phyloP scores from a whole-genome alignment of 2,113 vertebrate species.

The Paraplagusia blochii region DNA sequence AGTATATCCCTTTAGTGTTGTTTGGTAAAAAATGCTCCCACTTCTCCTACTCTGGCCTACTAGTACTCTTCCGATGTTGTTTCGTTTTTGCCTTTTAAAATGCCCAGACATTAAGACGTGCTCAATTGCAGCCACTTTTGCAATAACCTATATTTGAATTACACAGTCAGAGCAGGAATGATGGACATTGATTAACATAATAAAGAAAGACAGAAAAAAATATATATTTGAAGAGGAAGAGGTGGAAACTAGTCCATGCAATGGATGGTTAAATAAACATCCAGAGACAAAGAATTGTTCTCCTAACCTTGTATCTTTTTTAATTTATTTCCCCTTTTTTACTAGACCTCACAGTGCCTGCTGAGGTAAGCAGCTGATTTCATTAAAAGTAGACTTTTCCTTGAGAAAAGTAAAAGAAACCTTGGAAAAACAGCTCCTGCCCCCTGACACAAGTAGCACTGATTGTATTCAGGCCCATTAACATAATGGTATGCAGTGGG shows the following conservation, averaged over 20 bases:
- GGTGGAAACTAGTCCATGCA: slow-evolving; percentile 20
- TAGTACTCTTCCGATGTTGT: neutral
- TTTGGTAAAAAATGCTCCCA: slow-evolving; percentile 14
- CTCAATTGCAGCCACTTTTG: slow-evolving; percentile 19
- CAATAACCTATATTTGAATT: slow-evolving; percentile 13
- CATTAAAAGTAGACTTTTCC: slow-evolving; percentile 52
- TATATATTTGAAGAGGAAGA: slow-evolving; percentile 14
- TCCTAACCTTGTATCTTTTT: slow-evolving; percentile 46
- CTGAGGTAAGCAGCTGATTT: slow-evolving; percentile 57
- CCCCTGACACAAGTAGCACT: slow-evolving; percentile 18
- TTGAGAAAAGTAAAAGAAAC: slow-evolving; percentile 47
- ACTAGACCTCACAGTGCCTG: slow-evolving; percentile 49
- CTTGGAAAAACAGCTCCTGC: slow-evolving; percentile 14
- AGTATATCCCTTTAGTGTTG: neutral
- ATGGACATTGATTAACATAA: slow-evolving; percentile 39
- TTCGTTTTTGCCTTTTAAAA: neutral
- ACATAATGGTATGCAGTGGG: slow-evolving; percentile 41
- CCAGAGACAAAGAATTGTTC: slow-evolving; percentile 34
- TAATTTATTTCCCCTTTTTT: slow-evolving; percentile 24
- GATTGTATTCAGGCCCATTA: slow-evolving; percentile 23
- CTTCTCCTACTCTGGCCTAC: slow-evolving; percentile 6
- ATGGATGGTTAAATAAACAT: slow-evolving; percentile 45
- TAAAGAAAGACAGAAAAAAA: slow-evolving; percentile 17
- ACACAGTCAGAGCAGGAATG: slow-evolving; percentile 19
- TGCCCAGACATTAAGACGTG: too few species aligned